Evolutionary conservation across 2,797 vertebrate species (phyloP).

Genomic region (Coilia nasus): DNA sequence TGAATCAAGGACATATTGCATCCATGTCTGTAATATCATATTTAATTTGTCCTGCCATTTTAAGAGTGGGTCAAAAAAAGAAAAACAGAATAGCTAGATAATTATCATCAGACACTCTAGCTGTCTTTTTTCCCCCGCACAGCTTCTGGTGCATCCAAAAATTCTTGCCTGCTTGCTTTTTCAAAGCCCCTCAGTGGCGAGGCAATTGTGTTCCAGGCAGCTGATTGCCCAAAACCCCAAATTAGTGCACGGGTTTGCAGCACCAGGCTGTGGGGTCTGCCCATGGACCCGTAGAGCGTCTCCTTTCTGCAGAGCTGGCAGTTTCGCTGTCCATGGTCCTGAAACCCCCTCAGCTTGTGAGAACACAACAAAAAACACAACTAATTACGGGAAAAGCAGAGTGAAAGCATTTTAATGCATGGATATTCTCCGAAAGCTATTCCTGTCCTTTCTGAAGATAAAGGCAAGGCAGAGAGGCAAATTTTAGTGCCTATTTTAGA

Average conservation of each 20-base stretch:
- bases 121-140: not conserved
- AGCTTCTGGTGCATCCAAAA: too few species aligned
- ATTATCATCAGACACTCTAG: not conserved
- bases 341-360: not conserved
- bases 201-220: not conserved
- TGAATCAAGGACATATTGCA: conserved; percentile 2
- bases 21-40: not conserved
- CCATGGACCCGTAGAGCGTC: not conserved
- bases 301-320: not conserved
- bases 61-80: not conserved
- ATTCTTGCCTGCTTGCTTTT: conserved; percentile 20
- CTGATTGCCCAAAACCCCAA: not conserved
- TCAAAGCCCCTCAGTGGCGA: not conserved
- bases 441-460: too few species aligned
- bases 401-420: too few species aligned
- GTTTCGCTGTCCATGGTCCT: conserved; percentile 17
- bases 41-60: not conserved
- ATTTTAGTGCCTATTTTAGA: not conserved
- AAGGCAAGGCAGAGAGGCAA: not conserved
- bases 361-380: not conserved
- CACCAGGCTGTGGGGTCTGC: not conserved
- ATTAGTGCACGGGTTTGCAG: not conserved
- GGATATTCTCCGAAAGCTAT: too few species aligned
- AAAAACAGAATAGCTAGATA: not conserved
- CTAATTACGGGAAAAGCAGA: too few species aligned